Percentiles rank a stretch among this genome's conserved stretches.
Conservation (phyloP, 2,113 vertebrate genomes). For the Lasiurus cinereus region DNA sequence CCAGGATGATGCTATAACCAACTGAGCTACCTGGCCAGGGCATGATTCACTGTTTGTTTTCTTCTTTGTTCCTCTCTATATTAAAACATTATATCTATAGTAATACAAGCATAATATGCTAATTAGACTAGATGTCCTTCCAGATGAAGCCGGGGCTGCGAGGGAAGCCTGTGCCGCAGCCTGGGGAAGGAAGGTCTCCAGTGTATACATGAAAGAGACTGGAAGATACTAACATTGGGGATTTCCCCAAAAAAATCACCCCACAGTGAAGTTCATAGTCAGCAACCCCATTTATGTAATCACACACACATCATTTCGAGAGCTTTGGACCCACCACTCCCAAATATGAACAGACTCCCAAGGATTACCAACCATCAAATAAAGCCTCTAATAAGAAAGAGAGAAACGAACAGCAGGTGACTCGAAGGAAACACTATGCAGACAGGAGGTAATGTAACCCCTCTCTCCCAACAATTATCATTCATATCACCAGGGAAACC, state of each 20-base stretch:
- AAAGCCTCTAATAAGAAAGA: neutral
- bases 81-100: neutral
- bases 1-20: neutral
- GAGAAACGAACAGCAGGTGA: neutral
- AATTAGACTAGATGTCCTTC: too few relatives aligned
- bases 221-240: neutral
- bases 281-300: neutral
- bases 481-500: slow-evolving; percentile 17
- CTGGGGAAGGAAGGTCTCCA: too few relatives aligned
- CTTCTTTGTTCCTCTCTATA: neutral
- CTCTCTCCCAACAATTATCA: neutral
- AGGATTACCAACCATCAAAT: neutral
- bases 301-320: neutral
- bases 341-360: neutral
- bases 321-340: neutral
- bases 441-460: neutral
- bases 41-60: neutral
- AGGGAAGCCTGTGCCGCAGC: too few relatives aligned
- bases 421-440: neutral
- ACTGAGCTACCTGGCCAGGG: neutral
- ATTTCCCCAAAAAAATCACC: neutral
- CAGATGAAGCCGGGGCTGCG: too few relatives aligned
- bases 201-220: neutral
- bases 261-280: neutral
- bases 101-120: too few relatives aligned